Base-by-base conservation (phyloP, 2,113 vertebrate species). In the Proteles cristata region DNA sequence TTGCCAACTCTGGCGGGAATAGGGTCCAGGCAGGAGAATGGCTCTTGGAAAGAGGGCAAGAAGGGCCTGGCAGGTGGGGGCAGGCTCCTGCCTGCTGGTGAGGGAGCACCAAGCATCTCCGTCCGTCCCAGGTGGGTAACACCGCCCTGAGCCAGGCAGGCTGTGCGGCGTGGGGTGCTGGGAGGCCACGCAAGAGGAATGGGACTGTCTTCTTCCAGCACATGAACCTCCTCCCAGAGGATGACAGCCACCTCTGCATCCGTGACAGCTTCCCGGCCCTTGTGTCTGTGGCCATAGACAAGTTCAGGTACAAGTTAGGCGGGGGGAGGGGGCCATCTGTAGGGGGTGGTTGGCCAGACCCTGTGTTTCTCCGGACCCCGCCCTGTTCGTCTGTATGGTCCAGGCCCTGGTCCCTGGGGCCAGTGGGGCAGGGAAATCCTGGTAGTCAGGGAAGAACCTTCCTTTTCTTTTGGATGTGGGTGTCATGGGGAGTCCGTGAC, bases 141-240 rank as follows among this genome's bases (percentile, higher is more conserved):
- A 98, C 98, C 53, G 98, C 99, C 6, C 99, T 99, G 33, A 99
- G 99, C 94, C 80, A 98, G 99, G 99, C 39, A 99, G 99, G 97
- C 98, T 99, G 93, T 98, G 99, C 98, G 99, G 99, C 2, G 98
- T 98, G 4, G 99, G 99, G 39, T 99, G 99, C 97, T 98, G 98
- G n/a, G 99, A 99, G 97, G 99, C 99, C 58, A 99, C 99, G 99
- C 98, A 97, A 77, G 99, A 99, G 65, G 99, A 99, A 92, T 99
- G 99, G 99, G 98, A 99, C 97, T 99, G 97, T 99, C 73, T 99
- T 99, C 98, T 99, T 99, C 97, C 99, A 99, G 0, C 99, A 99
- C 0, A 99, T 99, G 45, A 99, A 99, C 96, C 98, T 99, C 16
- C 99, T 99, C 74, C 99, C 99, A 0, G 99, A 99, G 94, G 99